Evolutionary conservation across 2,113 vertebrate genomes (phyloP), one percentile per base, ranked within the genome.

Genomic region (Hyperopisus bebe): DNA sequence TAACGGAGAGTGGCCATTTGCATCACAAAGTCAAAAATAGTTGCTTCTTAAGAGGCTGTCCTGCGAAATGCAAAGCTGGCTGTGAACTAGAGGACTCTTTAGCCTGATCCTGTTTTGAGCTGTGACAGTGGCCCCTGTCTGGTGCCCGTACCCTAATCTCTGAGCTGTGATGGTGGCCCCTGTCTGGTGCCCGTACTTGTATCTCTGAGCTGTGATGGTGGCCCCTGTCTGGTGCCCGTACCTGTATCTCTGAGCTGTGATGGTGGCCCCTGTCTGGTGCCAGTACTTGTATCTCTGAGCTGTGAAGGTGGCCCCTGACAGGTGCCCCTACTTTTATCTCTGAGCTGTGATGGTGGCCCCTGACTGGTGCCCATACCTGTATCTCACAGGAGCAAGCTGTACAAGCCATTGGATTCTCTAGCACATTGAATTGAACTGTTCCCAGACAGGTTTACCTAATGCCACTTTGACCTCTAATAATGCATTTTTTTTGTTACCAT

Each of bases 1-100:
- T 92, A 88, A 90, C 89, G 89, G 82, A 35, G 87, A 94, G 90
- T 92, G 92, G 1, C 17, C 86, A 94, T 94, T 93, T 92, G 91
- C 90, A 92, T 92, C 91, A 92, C 90, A 91, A 92, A 92, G 89
- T 89, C 47, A 17, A 88, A 88, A 89, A 55, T 13, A 58, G 3
- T 82, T 89, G 88, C 90, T 80, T 89, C 50, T 31, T 39, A 87
- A 39, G 31, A 39, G 85, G 2, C 13, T 84, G 85, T 35, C 50
- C n/a, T 53, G 85, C 13, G 15, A 35, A 87, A 87, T 55, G n/a
- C n/a, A 55, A 87, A 84, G 82, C 82, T 44, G 39, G 44, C 82
- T 84, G 82, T 46, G 82, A 39, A 84, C n/a, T 17, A 19, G 74
- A 31, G 35, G 35, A 80, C 6, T 80, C 35, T 80, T 19, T 39